phyloP scores from a whole-genome alignment of 2,797 vertebrate species.

The Hafferia zeledoni region DNA sequence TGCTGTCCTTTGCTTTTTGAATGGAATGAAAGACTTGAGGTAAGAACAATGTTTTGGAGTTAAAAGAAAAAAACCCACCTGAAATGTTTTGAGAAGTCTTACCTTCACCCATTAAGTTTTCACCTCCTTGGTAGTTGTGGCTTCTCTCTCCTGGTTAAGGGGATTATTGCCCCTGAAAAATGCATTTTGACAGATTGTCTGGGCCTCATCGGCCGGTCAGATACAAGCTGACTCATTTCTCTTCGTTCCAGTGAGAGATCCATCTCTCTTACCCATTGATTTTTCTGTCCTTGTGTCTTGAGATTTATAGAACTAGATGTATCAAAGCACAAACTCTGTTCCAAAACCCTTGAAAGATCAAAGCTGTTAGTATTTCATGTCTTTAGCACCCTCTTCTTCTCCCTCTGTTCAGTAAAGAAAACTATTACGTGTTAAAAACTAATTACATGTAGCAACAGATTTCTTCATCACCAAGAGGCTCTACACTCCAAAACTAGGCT shows the following conservation, averaged over 20 bases:
- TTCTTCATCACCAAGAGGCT: neutral
- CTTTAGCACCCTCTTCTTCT: neutral
- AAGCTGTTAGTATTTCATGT: slow-evolving; percentile 34
- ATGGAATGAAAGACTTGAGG: neutral
- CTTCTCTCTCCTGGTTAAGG: neutral
- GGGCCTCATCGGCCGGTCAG: neutral
- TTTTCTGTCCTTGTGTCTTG: slow-evolving; percentile 49
- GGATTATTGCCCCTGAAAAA: slow-evolving; percentile 3
- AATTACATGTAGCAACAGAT: neutral
- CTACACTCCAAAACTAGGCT: neutral
- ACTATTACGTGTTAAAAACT: neutral
- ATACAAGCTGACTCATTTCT: slow-evolving; percentile 30
- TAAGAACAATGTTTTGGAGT: neutral
- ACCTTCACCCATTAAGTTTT: neutral
- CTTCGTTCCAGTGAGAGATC: neutral
- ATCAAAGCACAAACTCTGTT: slow-evolving; percentile 37
- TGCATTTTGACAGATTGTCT: neutral
- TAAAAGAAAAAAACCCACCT: neutral
- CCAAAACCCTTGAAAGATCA: slow-evolving; percentile 37
- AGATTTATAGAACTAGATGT: slow-evolving; percentile 58
- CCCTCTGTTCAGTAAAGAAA: neutral
- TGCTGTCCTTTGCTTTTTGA: neutral
- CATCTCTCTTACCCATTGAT: slow-evolving; percentile 60
- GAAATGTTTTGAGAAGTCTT: neutral
- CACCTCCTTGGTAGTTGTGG: neutral